phyloP scores from a whole-genome alignment of 53 echinoderm and acorn worm genomes.

The Holothuria leucospilota region DNA sequence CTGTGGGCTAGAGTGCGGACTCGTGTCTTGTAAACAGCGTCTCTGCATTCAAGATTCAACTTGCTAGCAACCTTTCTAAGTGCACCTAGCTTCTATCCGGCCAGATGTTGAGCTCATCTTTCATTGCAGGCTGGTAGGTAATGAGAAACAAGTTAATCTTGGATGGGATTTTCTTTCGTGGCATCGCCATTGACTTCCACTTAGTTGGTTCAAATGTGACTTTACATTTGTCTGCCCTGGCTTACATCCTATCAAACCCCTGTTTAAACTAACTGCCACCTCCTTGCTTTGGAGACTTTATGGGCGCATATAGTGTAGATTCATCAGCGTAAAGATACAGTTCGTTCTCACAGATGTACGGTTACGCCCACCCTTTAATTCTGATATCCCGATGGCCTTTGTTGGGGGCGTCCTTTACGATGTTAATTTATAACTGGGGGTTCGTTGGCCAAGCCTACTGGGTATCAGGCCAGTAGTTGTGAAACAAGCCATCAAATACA shows the following conservation, averaged over 20 bases:
- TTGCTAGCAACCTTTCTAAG: conserved; percentile 55
- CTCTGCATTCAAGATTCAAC: conserved; percentile 42
- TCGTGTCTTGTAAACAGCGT: conserved; percentile 61
- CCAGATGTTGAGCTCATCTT: conserved; percentile 43
- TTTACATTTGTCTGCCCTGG: conserved; percentile 46
- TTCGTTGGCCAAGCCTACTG: too few relatives aligned
- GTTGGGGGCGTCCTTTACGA: too few relatives aligned
- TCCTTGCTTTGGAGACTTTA: not conserved
- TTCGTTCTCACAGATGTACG: too few relatives aligned
- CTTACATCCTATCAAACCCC: conserved; percentile 42
- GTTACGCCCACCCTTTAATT: too few relatives aligned
- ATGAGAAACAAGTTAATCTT: too few relatives aligned
- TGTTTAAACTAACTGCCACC: conserved; percentile 37
- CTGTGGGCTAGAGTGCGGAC: conserved; percentile 46
- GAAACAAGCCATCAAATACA: too few relatives aligned
- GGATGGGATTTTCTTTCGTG: not conserved
- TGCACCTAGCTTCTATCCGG: conserved; percentile 64
- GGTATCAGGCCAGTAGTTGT: too few relatives aligned
- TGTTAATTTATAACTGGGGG: too few relatives aligned
- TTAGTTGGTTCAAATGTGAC: conserved; percentile 52
- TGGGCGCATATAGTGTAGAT: conserved; percentile 26
- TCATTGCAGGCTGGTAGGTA: not conserved
- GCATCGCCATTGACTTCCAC: conserved; percentile 27
- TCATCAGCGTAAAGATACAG: conserved; percentile 68
- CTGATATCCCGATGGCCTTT: too few relatives aligned